phyloP scores from a whole-genome alignment of 92 coral and sea anemone species.

The Porites divaricata region DNA sequence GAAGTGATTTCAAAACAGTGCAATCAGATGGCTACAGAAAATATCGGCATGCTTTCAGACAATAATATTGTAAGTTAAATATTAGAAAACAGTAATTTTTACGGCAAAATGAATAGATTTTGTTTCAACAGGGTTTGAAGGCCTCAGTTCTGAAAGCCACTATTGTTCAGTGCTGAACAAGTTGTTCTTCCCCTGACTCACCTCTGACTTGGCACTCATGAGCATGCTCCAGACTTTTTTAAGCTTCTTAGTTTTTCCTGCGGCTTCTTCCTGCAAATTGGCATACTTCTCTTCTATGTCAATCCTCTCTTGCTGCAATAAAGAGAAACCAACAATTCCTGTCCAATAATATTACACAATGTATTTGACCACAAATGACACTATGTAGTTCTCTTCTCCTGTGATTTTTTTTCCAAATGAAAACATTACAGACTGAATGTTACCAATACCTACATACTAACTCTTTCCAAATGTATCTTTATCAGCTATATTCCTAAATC shows the following conservation, averaged over 20 bases:
- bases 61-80: too few relatives aligned
- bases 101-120: too few relatives aligned
- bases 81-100: too few relatives aligned
- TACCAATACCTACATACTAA: too few relatives aligned
- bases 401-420: too few relatives aligned
- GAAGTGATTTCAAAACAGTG: background rate
- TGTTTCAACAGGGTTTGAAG: too few relatives aligned
- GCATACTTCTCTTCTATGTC: slow-evolving; percentile 99
- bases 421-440: too few relatives aligned
- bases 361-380: background rate
- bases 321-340: background rate
- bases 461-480: too few relatives aligned
- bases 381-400: background rate
- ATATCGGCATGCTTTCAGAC: background rate
- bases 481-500: too few relatives aligned
- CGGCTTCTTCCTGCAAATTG: slow-evolving; percentile 95
- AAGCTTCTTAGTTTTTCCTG: slow-evolving; percentile 96
- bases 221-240: slow-evolving; percentile 99
- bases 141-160: too few relatives aligned
- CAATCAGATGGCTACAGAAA: background rate
- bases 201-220: slow-evolving; percentile 99
- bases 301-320: slow-evolving; percentile 92
- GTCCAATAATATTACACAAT: background rate
- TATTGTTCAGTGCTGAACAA: too few relatives aligned
- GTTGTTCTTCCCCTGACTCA: background rate